These are phyloP conservation scores for Hydropsyche tenuis DNA, from an alignment of 1,140 invertebrate species.

Conservation along the genomic window DNA sequence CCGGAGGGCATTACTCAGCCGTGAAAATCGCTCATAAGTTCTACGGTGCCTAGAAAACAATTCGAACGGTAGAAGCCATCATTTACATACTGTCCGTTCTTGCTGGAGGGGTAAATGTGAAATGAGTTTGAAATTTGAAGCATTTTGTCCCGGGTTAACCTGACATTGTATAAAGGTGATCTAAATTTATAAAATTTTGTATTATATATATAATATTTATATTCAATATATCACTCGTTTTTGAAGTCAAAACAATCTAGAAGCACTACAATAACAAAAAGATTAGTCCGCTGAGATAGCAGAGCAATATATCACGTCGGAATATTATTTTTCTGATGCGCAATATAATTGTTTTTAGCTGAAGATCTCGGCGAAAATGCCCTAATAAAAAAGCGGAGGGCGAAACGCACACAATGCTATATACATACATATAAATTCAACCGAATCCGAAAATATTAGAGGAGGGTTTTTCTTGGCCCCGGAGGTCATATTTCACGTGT, in stretches of 20 bases:
- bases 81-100: too few relatives aligned
- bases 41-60: not conserved
- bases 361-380: not conserved
- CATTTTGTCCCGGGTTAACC: too few relatives aligned
- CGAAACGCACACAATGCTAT: too few relatives aligned
- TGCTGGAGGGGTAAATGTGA: too few relatives aligned
- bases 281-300: too few relatives aligned
- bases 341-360: slow-evolving; percentile 19
- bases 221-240: not conserved
- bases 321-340: not conserved
- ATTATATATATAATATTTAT: too few relatives aligned
- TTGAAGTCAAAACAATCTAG: not conserved
- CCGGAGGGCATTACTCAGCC: slow-evolving; percentile 31
- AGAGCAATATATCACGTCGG: too few relatives aligned
- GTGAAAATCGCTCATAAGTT: slow-evolving; percentile 39
- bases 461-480: slow-evolving; percentile 23
- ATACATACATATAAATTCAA: not conserved
- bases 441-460: slow-evolving; percentile 26
- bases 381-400: too few relatives aligned
- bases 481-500: slow-evolving; percentile 37
- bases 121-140: too few relatives aligned
- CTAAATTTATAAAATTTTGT: too few relatives aligned
- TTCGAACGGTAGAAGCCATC: not conserved
- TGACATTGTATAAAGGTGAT: too few relatives aligned
- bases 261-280: too few relatives aligned